Percentiles rank a stretch among this genome's conserved stretches.
phyloP scores from a whole-genome alignment of 2,797 vertebrate genomes.

The Myotis pilosus region DNA sequence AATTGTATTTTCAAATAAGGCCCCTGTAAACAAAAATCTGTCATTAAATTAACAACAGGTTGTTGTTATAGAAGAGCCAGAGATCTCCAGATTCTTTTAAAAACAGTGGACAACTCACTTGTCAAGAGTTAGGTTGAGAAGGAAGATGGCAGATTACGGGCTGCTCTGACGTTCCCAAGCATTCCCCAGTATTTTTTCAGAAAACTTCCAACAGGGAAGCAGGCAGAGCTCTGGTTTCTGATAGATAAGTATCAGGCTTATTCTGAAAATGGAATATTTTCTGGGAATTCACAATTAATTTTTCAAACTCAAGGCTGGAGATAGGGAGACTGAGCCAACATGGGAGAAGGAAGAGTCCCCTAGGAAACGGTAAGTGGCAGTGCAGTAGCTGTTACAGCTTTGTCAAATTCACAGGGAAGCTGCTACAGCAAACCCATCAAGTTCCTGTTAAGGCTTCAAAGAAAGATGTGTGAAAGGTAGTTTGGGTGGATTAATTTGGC shows the following conservation, averaged over 20 bases:
- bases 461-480: constrained; percentile 69
- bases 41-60: constrained; percentile 70
- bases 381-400: constrained; percentile 84
- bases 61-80: constrained; percentile 72
- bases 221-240: constrained; percentile 59
- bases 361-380: constrained; percentile 74
- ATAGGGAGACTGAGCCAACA: constrained; percentile 20
- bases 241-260: constrained; percentile 63
- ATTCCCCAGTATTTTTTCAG: constrained; percentile 75
- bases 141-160: constrained; percentile 91
- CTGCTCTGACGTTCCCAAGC: constrained; percentile 90
- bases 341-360: constrained; percentile 52
- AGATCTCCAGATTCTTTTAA: constrained; percentile 74
- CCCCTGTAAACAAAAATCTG: constrained; percentile 68
- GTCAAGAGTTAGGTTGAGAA: constrained; percentile 81
- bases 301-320: constrained; percentile 57
- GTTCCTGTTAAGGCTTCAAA: constrained; percentile 79
- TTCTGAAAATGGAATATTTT: constrained; percentile 60
- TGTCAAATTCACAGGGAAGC: constrained; percentile 90
- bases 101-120: constrained; percentile 78
- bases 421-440: constrained; percentile 89
- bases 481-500: constrained; percentile 60
- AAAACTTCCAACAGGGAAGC: constrained; percentile 60
- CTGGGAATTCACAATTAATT: constrained; percentile 70
- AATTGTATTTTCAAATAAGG: constrained; percentile 67